Base-by-base conservation (phyloP, 2,113 vertebrate species). In the Cyprichromis sp. region DNA sequence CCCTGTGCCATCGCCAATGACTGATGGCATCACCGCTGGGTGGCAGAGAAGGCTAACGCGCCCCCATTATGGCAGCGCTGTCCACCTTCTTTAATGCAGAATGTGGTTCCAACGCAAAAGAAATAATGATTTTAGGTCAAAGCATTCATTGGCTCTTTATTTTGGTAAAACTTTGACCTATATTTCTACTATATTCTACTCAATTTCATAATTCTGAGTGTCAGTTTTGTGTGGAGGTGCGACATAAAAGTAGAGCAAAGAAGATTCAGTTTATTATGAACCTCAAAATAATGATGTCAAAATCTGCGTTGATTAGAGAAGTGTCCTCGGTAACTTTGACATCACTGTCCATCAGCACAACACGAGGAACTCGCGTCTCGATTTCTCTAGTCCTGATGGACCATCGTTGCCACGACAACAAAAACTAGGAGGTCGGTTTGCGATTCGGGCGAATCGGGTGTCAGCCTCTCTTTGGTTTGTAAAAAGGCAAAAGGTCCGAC, bases 21-120 rank as follows among this genome's bases (percentile, higher is more conserved):
- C 21, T 71, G 38, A 71, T 71, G 38, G 13, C 12, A 10, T 45
- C 21, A 9, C 38, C 1, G 5, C 21, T 73, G 36, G 63, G 19
- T 1, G 19, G 63, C 7, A 68, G 34, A 38, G 4, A 34, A 0
- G 2, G 61, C 34, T 12, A 1, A 66, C 6, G 6, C 11, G 5
- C n/a, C 38, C 21, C 38, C 66, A 7, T 8, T 38, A n/a, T 6
- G n/a, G 2, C 21, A 45, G 68, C 13, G 5, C 8, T 45, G 2
- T 42, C 13, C 66, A 16, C 66, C 38, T 42, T 16, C 21, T 73
- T 24, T 71, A 71, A 10, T 73, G 38, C 21, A 71, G 4, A 38
- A 68, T 68, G 11, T 9, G 12, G 61, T 3, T 40, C 19, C 19
- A 21, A 13, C 0, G 11, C 34, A 68, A 40, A 68, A 1, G 1